phyloP scores from a whole-genome alignment of 2,113 vertebrate genomes.

The Oriolus oriolus region DNA sequence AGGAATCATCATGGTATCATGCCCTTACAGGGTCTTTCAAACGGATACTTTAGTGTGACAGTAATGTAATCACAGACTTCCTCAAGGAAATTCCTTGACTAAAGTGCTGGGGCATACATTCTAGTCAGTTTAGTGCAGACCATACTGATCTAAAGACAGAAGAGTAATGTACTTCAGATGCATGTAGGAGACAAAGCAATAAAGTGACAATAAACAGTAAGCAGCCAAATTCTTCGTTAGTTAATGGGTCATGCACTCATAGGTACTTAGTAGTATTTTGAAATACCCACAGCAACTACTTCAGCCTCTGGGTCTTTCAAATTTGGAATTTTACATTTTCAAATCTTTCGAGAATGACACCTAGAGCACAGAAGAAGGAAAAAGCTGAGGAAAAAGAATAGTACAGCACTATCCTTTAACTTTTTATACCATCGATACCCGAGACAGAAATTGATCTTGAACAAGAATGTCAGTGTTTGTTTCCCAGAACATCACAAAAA shows the following conservation, averaged over 20 bases:
- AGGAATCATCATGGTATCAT: not conserved
- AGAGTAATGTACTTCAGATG: not conserved
- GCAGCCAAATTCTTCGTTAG: not conserved
- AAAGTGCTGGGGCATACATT: not conserved
- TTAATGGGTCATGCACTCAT: not conserved
- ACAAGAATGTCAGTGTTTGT: not conserved
- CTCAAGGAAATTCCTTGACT: not conserved
- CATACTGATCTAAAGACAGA: not conserved
- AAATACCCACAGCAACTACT: not conserved
- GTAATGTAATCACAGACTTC: not conserved
- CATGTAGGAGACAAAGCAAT: not conserved
- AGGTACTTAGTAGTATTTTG: not conserved
- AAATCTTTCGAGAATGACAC: not conserved
- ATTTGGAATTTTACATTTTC: not conserved
- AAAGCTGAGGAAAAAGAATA: not conserved
- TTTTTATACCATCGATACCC: not conserved
- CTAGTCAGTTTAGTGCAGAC: not conserved
- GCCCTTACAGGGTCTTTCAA: not conserved
- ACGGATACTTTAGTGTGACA: not conserved
- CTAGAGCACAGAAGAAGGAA: not conserved
- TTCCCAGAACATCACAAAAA: not conserved
- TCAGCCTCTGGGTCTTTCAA: not conserved
- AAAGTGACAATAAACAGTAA: not conserved
- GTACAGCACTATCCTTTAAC: not conserved
- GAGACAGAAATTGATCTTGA: not conserved